Base-by-base conservation (phyloP, 2,113 vertebrate species). In the Himantopus leucocephalus region DNA sequence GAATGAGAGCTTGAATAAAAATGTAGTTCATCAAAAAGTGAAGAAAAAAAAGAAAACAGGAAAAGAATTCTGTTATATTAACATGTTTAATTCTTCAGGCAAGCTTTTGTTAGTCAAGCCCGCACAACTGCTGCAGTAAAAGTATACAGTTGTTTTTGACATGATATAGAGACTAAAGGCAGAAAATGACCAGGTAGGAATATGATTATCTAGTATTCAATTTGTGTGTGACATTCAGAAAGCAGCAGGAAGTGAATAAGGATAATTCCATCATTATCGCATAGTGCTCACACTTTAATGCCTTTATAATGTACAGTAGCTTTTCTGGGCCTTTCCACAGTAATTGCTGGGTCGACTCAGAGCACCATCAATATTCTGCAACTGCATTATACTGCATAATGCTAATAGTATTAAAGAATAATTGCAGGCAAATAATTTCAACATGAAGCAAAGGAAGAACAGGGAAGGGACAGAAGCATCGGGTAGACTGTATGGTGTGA, bases 231-330 rank as follows among this genome's bases (percentile, higher is more conserved):
- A 92, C 95, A 96, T 97, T 98, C 92, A 93, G 88, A 94, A 97
- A 96, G 89, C 27, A 1, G 79, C 87, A 95, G 91, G 95, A 96
- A 97, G 64, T 91, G 87, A 97, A 90, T 95, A 96, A 95, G 93
- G 91, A 67, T 97, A 97, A 97, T 97, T 95, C 76, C 55, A 88
- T 94, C 91, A 97, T 98, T 97, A 97, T 88, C 12, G 9, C 73
- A 77, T 43, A 94, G 70, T 79, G 58, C 85, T 97, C 92, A 85
- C 71, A 53, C 72, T 95, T 70, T 97, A 97, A 97, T 95, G 95
- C 83, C 96, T 96, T 98, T 97, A 91, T 94, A 97, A 98, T 83
- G 59, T 76, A 86, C 75, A 94, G 71, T 83, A 94, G 64, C 68
- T 85, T 96, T 97, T 94, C 95, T 96, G 85, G 72, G 75, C 53